These are phyloP conservation scores for Homalodisca vitripennis DNA, from an alignment of 1,140 invertebrate species.

Conservation along the genomic window DNA sequence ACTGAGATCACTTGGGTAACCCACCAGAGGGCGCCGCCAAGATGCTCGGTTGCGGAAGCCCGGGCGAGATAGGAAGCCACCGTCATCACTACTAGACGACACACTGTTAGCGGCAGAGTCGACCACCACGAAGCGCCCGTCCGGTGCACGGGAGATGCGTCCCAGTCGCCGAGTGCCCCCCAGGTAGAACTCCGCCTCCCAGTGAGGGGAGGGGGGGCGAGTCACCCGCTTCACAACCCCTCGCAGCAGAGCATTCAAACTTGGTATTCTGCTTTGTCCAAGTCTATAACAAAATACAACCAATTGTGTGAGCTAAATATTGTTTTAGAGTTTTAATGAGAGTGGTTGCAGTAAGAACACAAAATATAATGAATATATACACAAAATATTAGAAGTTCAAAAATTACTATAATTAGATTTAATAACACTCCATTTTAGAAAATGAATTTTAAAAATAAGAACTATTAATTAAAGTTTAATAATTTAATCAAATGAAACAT, in stretches of 20 bases:
- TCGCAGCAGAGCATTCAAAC: slow-evolving; percentile 49
- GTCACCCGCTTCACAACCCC: slow-evolving; percentile 27
- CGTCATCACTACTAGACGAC: slow-evolving; percentile 73
- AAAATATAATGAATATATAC: too few relatives aligned
- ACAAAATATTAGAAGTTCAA: too few relatives aligned
- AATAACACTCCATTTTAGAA: too few relatives aligned
- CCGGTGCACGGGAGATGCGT: slow-evolving; percentile 67
- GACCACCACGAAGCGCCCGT: slow-evolving; percentile 70
- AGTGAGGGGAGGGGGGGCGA: slow-evolving; percentile 39
- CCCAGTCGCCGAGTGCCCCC: slow-evolving; percentile 54
- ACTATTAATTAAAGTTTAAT: too few relatives aligned
- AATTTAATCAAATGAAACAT: too few relatives aligned
- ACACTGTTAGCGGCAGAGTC: slow-evolving; percentile 65
- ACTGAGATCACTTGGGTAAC: slow-evolving; percentile 64
- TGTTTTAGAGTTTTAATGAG: too few relatives aligned
- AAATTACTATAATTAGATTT: too few relatives aligned
- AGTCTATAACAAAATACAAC: slow-evolving; percentile 68
- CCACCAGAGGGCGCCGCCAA: slow-evolving; percentile 64
- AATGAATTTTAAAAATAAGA: too few relatives aligned
- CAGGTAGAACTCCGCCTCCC: slow-evolving; percentile 45
- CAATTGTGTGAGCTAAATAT: too few relatives aligned
- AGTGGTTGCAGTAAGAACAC: too few relatives aligned
- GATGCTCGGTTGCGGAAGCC: slow-evolving; percentile 54
- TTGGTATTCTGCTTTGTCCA: slow-evolving; percentile 92
- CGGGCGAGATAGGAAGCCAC: slow-evolving; percentile 63